A percentile compares a stretch with the other conserved stretches of the same genome.
Evolutionary conservation across 2,888 invertebrate species (phyloP).

Genomic region (Philopedon plagiatum): DNA sequence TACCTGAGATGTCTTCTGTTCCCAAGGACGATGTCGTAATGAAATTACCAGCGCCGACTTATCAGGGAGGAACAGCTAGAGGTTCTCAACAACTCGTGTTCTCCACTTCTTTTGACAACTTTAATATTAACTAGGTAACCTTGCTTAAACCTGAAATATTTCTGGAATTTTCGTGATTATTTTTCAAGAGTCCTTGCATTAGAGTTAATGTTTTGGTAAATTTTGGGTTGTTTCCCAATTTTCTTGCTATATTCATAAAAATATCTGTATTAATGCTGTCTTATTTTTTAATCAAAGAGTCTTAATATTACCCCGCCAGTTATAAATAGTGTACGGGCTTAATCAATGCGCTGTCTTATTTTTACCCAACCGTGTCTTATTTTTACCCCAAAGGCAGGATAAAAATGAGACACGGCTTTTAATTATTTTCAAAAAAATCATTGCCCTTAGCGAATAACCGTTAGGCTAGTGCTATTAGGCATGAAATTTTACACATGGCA

Average conservation of each 20-base stretch:
- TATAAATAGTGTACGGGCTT: neutral
- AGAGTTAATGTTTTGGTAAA: neutral
- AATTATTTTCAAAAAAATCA: too few relatives aligned
- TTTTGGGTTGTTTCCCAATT: neutral
- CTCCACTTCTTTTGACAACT: neutral
- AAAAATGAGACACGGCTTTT: constrained; percentile 1
- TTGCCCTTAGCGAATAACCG: too few relatives aligned
- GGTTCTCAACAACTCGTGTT: neutral
- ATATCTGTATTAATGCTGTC: neutral
- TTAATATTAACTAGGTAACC: neutral
- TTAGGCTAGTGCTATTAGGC: too few relatives aligned
- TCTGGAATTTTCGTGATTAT: neutral
- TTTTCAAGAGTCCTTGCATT: neutral
- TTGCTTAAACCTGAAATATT: neutral
- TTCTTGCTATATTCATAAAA: neutral
- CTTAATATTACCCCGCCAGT: neutral
- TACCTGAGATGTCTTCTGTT: constrained; percentile 19
- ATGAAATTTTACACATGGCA: too few relatives aligned
- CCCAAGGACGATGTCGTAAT: constrained; percentile 27
- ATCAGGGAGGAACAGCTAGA: constrained; percentile 24
- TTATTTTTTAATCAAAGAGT: neutral
- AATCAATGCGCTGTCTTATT: neutral
- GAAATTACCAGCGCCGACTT: constrained; percentile 30
- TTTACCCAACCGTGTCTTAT: neutral
- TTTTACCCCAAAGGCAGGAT: neutral